phyloP scores from a whole-genome alignment of 2,797 vertebrate species.

The Poeciliopsis paucimaculata region DNA sequence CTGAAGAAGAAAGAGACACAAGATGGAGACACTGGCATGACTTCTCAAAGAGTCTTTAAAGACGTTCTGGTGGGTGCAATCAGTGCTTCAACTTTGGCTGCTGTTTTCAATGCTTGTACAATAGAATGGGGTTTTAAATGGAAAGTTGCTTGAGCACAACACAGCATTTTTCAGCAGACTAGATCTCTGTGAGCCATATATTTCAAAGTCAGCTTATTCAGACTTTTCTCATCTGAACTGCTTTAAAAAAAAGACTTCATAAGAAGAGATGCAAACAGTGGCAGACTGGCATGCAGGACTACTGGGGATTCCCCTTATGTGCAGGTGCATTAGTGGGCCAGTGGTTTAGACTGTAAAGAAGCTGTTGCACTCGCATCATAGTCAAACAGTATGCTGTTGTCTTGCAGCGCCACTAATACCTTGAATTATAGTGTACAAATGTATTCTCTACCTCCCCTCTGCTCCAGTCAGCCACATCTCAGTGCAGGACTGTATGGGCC shows the following conservation, averaged over 20 bases:
- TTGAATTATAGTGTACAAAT: too few species aligned
- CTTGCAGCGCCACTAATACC: too few species aligned
- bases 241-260: neutral
- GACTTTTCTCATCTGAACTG: neutral
- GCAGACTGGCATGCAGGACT: too few species aligned
- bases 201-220: conserved; percentile 11
- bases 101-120: conserved; percentile 24
- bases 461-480: too few species aligned
- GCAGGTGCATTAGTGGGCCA: too few species aligned
- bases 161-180: conserved; percentile 17
- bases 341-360: too few species aligned
- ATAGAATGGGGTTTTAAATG: neutral
- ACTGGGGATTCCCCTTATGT: too few species aligned
- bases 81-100: conserved; percentile 32
- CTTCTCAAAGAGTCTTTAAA: conserved; percentile 24
- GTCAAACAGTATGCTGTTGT: too few species aligned
- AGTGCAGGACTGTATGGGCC: too few species aligned
- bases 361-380: too few species aligned
- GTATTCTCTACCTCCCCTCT: too few species aligned
- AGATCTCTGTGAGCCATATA: conserved; percentile 17
- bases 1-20: conserved; percentile 6
- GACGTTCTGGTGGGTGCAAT: conserved; percentile 8
- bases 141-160: conserved; percentile 9
- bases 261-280: conserved; percentile 1
- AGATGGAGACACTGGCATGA: conserved; percentile 37